Evolutionary conservation across 2,113 vertebrate genomes (phyloP).

Genomic region (Lycocorax pyrrhopterus): DNA sequence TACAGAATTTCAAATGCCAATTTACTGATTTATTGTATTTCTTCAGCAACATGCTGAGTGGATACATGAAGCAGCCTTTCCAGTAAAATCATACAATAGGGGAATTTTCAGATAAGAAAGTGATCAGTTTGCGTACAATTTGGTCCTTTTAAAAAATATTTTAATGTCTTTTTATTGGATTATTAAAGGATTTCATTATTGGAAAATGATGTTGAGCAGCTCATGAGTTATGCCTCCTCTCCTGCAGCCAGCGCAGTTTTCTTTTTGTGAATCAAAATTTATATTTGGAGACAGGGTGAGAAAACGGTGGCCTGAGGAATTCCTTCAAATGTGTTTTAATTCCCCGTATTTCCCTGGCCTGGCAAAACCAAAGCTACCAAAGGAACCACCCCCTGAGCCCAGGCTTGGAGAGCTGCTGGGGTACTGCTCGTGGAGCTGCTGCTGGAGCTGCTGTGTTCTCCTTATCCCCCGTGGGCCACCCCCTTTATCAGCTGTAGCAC

Average conservation of each 20-base stretch:
- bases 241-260: not conserved
- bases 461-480: accelerated
- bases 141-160: not conserved
- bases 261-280: not conserved
- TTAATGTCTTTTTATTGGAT: not conserved
- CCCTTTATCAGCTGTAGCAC: not conserved
- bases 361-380: not conserved
- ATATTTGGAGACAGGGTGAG: not conserved
- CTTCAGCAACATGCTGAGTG: not conserved
- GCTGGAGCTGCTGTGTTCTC: not conserved
- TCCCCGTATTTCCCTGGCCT: accelerated
- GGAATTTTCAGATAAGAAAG: not conserved
- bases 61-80: not conserved
- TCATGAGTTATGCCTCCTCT: not conserved
- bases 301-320: not conserved
- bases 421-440: not conserved
- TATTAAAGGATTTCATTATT: not conserved
- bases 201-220: accelerated
- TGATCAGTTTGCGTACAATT: not conserved
- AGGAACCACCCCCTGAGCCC: not conserved
- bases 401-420: not conserved
- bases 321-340: not conserved
- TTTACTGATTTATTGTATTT: not conserved
- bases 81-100: not conserved
- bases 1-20: not conserved